Evolutionary conservation across 2,888 invertebrate genomes (phyloP).

Genomic region (Drosophila kuntzei): DNA sequence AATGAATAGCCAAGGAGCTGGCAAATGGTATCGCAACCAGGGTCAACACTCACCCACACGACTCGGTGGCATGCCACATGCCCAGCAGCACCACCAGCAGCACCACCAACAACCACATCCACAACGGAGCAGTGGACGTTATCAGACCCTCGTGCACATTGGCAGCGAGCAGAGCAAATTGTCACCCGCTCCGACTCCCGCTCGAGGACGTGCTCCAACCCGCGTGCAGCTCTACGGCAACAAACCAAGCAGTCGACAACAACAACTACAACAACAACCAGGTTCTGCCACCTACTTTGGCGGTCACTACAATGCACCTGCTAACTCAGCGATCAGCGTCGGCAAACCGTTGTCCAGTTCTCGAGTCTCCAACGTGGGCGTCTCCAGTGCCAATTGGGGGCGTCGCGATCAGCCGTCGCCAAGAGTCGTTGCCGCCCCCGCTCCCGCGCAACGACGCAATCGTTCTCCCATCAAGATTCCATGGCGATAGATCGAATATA

Average conservation of each 20-base stretch:
- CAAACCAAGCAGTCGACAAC: slow-evolving; percentile 57
- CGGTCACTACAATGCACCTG: slow-evolving; percentile 72
- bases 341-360: slow-evolving; percentile 44
- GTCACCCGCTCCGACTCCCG: slow-evolving; percentile 23
- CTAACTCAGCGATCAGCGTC: background rate
- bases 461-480: slow-evolving; percentile 85
- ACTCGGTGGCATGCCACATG: background rate
- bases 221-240: slow-evolving; percentile 75
- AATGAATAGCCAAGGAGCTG: background rate
- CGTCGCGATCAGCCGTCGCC: slow-evolving; percentile 66
- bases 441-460: slow-evolving; percentile 79
- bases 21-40: slow-evolving; percentile 54
- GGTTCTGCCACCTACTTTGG: slow-evolving; percentile 69
- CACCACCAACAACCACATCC: slow-evolving; percentile 14
- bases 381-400: slow-evolving; percentile 67
- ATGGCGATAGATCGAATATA: slow-evolving; percentile 78
- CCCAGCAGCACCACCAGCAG: slow-evolving; percentile 12
- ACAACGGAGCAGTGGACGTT: slow-evolving; percentile 62
- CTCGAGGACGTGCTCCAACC: slow-evolving; percentile 70
- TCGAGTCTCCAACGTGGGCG: slow-evolving; percentile 37
- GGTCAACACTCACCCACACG: slow-evolving; percentile 35
- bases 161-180: slow-evolving; percentile 61
- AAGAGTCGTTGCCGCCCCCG: slow-evolving; percentile 59
- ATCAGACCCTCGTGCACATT: slow-evolving; percentile 84
- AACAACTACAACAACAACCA: slow-evolving; percentile 17